Percentiles rank a stretch among this genome's conserved stretches.
Evolutionary conservation across 2,888 invertebrate species (phyloP).

Genomic region (Calliopum simillimum): DNA sequence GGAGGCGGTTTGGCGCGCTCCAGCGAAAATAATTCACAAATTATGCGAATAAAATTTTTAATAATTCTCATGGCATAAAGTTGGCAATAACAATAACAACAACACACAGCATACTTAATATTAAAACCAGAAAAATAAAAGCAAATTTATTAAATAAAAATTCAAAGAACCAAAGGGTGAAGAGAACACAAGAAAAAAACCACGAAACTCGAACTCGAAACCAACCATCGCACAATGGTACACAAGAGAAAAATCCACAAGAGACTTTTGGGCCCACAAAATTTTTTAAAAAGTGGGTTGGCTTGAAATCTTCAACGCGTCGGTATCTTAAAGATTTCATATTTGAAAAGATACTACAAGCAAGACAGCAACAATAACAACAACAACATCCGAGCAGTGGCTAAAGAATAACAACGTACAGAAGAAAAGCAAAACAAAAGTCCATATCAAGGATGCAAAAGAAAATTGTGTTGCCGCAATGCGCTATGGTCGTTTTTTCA

Average conservation of each 20-base stretch:
- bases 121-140: conserved; percentile 38
- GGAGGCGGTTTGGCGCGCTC: conserved; percentile 56
- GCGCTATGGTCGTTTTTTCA: not conserved
- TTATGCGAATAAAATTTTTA: conserved; percentile 67
- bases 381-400: conserved; percentile 24
- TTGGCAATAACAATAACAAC: conserved; percentile 48
- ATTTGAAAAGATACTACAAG: conserved; percentile 43
- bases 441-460: conserved; percentile 42
- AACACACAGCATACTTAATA: conserved; percentile 38
- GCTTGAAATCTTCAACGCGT: conserved; percentile 39
- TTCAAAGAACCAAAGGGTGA: conserved; percentile 8
- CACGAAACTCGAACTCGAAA: not conserved
- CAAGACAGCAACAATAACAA: conserved; percentile 29
- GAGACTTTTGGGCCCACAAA: conserved; percentile 21
- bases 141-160: conserved; percentile 25
- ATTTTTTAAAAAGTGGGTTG: conserved; percentile 40
- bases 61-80: conserved; percentile 61
- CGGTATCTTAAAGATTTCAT: conserved; percentile 34
- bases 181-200: too few relatives aligned
- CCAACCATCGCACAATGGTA: not conserved
- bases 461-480: not conserved
- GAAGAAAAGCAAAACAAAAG: conserved; percentile 19
- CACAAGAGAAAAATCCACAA: conserved; percentile 17
- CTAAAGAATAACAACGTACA: conserved; percentile 4
- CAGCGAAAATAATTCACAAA: conserved; percentile 64